Evolutionary conservation across 1,140 invertebrate genomes (phyloP), one percentile per base, ranked within the genome.

Genomic region (Drosophila lini): DNA sequence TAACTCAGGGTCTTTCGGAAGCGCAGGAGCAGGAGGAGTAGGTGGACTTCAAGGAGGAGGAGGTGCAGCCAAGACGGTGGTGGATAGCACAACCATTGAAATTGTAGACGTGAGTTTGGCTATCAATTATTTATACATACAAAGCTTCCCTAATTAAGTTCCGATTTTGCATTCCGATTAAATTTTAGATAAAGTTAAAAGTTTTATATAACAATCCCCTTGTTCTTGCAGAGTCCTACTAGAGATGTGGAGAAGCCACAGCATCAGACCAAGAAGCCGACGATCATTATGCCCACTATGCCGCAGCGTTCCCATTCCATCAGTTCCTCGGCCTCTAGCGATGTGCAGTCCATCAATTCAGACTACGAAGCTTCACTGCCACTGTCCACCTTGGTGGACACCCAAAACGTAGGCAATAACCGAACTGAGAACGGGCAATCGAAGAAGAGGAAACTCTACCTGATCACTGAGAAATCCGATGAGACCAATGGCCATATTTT

Each of bases 271-370:
- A 56, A 74, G 36, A 88, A 74, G 34, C 58, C 70, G 15, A 32
- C 69, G 0, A 67, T 57, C 34, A 68, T 74, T 16, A 77, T 81
- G 8, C 48, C 77, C n/a, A 47, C 75, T 16, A 42, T 90, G n/a
- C 83, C 90, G 0, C 88, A 88, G 45, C 90, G 90, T 11, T 91
- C 90, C 16, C 88, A 90, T 56, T 91, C 90, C 34, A 91, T 91
- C 15, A 78, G 80, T 42, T 91, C 90, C 15, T 91, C 90, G 11
- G 78, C 86, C 11, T 88, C 84, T n/a, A 79, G 90, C 52, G 90
- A 91, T 53, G 77, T 86, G 34, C 83, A 81, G 47, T 86, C 86
- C 28, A 83, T 80, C 3, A 78, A 50, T 36, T 91, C 90, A 2
- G 90, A 90, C 55, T 88, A 63, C 19, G 90, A 91, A 47, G 76